phyloP scores from a whole-genome alignment of 1,140 invertebrate genomes.

The Penaeus japonicus region DNA sequence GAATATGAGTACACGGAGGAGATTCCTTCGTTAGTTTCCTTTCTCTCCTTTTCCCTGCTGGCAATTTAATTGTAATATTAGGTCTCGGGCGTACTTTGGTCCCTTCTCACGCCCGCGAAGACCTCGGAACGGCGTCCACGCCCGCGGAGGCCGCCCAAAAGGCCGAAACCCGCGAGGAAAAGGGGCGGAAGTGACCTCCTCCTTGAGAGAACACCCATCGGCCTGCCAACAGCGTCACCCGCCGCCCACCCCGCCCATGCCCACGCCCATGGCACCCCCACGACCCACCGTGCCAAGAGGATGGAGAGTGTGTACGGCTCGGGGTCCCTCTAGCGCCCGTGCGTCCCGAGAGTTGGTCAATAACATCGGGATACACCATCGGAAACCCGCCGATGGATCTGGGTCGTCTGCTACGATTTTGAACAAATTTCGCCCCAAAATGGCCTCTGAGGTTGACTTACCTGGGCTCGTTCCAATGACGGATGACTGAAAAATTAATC shows the following conservation, averaged over 20 bases:
- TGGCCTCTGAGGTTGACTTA: constrained; percentile 2
- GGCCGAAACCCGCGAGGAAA: background rate
- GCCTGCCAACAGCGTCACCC: constrained; percentile 9
- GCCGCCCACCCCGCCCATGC: background rate
- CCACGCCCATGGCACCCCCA: no score
- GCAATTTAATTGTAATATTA: background rate
- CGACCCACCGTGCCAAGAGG: background rate
- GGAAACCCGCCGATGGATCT: background rate
- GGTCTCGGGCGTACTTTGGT: no score
- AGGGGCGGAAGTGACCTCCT: constrained; percentile 36
- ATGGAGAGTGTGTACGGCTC: no score
- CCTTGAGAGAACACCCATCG: background rate
- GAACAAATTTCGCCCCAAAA: background rate
- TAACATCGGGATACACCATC: background rate
- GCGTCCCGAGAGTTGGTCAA: background rate
- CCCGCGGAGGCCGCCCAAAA: no score
- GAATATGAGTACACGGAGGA: no score
- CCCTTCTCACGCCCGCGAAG: no score
- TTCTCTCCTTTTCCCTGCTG: background rate
- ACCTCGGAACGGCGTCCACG: no score
- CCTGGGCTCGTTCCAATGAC: constrained; percentile 56
- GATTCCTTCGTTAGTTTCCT: background rate
- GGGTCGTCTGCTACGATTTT: constrained; percentile 44
- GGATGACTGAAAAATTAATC: constrained; percentile 56
- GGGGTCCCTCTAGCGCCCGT: background rate